Evolutionary conservation across 2,113 vertebrate species (phyloP), one percentile per base, ranked within the genome.

Genomic region (Calidris pugnax): DNA sequence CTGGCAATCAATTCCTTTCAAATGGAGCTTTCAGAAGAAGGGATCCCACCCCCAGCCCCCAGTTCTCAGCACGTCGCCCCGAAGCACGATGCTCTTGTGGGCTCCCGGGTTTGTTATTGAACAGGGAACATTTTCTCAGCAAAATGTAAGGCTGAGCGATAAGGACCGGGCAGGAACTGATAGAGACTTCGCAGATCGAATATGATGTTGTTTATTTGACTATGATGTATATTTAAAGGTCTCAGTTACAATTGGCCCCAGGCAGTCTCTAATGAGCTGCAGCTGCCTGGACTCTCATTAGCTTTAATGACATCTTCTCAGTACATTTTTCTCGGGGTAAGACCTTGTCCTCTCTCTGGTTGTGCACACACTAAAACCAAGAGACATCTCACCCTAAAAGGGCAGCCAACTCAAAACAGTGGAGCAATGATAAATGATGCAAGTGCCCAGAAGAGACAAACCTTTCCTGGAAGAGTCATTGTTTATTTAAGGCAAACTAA

Each of bases 141-240:
- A 85, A 77, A 95, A 96, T 35, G 91, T 89, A 72, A 67, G 57
- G 78, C 85, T 86, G 84, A 86, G 76, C 0, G 94, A 96, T 96
- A 96, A 96, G 89, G 92, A 88, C 90, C 18, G 81, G 85, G 95
- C 95, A 95, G 94, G 94, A 95, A 96, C 95, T 94, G 90, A 95
- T 95, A 95, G 72, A 93, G 94, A 96, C 94, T 93, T 76, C 50
- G 95, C 96, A 90, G 95, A 97, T 97, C 93, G 93, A 97, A 94
- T 96, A 95, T 78, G 97, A 96, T 97, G 97, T 97, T 98, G 97
- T 98, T 98, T 98, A 98, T 98, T 98, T 98, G 98, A 97, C 97
- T 98, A 94, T 90, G 90, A 96, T 97, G 98, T 98, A 92, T 98
- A 98, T 97, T 97, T 98, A 97, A 98, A 97, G 96, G 97, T 97